phyloP scores from a whole-genome alignment of 2,888 invertebrate genomes.

The Caradrina kadenii region DNA sequence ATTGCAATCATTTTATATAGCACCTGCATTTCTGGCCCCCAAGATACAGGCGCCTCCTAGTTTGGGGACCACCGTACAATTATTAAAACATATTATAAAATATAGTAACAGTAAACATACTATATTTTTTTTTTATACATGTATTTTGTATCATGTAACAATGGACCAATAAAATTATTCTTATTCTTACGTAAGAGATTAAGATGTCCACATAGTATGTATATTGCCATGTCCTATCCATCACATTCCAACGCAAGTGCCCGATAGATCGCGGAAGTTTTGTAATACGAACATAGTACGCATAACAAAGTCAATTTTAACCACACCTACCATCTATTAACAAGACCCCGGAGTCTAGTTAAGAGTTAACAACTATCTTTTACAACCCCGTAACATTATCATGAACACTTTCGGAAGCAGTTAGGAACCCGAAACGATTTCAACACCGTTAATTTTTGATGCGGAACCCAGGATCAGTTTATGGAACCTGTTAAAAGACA shows the following conservation, averaged over 20 bases:
- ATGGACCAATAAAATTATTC: too few species aligned
- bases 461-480: background rate
- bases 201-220: background rate
- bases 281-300: slow-evolving; percentile 2
- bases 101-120: too few species aligned
- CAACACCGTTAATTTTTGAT: slow-evolving; percentile 12
- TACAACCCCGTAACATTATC: slow-evolving; percentile 42
- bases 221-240: background rate
- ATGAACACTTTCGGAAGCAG: slow-evolving; percentile 23
- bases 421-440: slow-evolving; percentile 24
- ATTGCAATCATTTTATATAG: slow-evolving; percentile 18
- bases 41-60: too few species aligned
- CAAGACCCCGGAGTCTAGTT: slow-evolving; percentile 31
- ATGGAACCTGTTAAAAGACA: slow-evolving; percentile 20
- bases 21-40: too few species aligned
- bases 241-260: background rate
- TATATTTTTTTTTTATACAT: too few species aligned
- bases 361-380: slow-evolving; percentile 39
- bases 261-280: background rate
- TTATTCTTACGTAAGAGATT: too few species aligned
- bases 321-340: slow-evolving; percentile 8
- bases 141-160: too few species aligned
- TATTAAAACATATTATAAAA: too few species aligned
- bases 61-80: too few species aligned
- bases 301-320: slow-evolving; percentile 13